Evolutionary conservation across 2,113 vertebrate genomes (phyloP).

Genomic region (Lepisosteus oculatus): DNA sequence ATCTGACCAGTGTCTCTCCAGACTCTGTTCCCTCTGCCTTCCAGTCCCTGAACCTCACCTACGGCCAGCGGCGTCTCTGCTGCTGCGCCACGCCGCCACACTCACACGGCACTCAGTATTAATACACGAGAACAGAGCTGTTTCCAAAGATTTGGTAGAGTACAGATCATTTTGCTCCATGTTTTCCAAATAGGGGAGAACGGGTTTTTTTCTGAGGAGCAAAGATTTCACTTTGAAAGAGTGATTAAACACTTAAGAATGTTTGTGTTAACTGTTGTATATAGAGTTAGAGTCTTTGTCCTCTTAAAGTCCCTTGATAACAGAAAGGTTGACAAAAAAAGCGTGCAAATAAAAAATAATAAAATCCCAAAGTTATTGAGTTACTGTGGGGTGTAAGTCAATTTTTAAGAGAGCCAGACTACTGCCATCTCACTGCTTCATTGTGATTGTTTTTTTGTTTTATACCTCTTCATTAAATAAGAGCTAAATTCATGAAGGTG

Average conservation of each 20-base stretch:
- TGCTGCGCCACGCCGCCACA: too few species aligned
- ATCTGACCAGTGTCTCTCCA: too few species aligned
- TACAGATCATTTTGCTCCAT: too few species aligned
- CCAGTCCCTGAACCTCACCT: too few species aligned
- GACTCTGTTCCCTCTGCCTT: too few species aligned
- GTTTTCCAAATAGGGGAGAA: too few species aligned
- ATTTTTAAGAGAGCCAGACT: not conserved
- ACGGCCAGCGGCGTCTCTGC: too few species aligned
- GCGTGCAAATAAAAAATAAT: not conserved
- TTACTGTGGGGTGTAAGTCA: not conserved
- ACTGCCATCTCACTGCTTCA: constrained; percentile 1
- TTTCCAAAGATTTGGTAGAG: too few species aligned
- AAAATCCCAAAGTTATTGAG: not conserved
- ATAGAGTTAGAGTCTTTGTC: not conserved
- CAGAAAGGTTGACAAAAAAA: not conserved
- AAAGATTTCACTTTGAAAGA: not conserved
- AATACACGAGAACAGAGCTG: too few species aligned
- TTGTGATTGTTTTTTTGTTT: not conserved
- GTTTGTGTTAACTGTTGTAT: not conserved
- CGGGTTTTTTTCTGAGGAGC: too few species aligned
- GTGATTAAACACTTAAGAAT: not conserved
- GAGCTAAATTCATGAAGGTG: too few species aligned
- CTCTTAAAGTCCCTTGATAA: not conserved
- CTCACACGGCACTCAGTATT: too few species aligned
- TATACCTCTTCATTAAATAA: not conserved